These are phyloP conservation scores for Genyomyrus donnyi DNA, from an alignment of 2,113 vertebrate species.

Conservation along the genomic window DNA sequence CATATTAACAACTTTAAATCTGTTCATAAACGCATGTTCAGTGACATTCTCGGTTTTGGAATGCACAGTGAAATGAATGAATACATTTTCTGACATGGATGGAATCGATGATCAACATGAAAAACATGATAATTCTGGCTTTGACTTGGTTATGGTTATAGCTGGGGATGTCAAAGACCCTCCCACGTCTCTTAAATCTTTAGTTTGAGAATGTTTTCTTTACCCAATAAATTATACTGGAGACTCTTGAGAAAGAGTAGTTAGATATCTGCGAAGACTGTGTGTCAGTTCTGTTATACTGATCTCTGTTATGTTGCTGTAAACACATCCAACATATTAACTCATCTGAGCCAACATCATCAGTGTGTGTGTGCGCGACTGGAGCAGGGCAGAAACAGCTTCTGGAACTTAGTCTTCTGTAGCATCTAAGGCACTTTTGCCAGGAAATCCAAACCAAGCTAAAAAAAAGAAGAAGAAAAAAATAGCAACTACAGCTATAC, in stretches of 20 bases:
- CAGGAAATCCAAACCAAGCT: not conserved
- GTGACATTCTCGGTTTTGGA: not conserved
- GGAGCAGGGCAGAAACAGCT: too few species aligned
- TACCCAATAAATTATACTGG: not conserved
- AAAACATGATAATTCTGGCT: not conserved
- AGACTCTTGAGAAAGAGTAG: not conserved
- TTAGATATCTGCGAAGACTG: not conserved
- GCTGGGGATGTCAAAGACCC: too few species aligned
- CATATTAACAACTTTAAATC: not conserved
- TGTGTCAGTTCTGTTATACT: not conserved
- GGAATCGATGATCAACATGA: too few species aligned
- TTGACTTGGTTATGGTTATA: too few species aligned
- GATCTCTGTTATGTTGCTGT: not conserved
- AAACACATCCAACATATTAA: not conserved
- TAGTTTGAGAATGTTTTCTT: not conserved
- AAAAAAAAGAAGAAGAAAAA: not conserved
- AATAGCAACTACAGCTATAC: not conserved
- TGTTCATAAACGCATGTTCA: not conserved
- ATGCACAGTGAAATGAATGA: not conserved
- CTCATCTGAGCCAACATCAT: not conserved
- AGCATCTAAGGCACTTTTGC: not conserved
- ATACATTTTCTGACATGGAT: not conserved
- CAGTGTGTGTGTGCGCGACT: too few species aligned
- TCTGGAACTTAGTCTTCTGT: not conserved
- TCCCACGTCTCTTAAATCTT: too few species aligned